Conservation (phyloP, 2,113 vertebrate genomes). For the Sakesphorus luctuosus region DNA sequence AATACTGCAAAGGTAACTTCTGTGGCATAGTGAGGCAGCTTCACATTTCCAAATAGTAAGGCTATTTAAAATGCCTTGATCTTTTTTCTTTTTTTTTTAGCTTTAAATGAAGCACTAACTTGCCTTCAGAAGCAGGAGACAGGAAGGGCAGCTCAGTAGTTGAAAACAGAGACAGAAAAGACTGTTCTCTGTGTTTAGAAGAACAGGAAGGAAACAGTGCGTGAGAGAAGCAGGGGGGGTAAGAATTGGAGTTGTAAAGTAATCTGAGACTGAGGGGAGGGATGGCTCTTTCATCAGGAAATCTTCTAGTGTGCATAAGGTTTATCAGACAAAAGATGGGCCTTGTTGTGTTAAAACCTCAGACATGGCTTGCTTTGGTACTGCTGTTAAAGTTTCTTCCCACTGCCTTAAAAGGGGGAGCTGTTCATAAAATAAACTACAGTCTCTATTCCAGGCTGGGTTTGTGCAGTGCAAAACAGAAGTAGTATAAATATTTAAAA, state of each 20-base stretch:
- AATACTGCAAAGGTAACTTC: not conserved
- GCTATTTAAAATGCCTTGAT: not conserved
- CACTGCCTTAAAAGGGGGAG: not conserved
- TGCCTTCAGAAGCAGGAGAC: not conserved
- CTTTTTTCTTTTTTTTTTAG: not conserved
- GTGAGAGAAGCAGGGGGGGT: not conserved
- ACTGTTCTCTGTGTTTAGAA: not conserved
- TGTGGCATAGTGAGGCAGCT: not conserved
- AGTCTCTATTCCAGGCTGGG: not conserved
- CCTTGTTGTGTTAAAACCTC: not conserved
- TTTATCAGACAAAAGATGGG: not conserved
- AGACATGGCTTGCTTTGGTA: not conserved
- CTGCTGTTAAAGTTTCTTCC: not conserved
- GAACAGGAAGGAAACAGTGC: slow-evolving; percentile 24
- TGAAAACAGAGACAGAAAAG: not conserved
- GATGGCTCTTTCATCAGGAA: not conserved
- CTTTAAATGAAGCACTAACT: not conserved
- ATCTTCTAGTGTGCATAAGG: not conserved
- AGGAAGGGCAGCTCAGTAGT: not conserved
- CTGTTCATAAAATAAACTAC: not conserved
- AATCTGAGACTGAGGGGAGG: not conserved
- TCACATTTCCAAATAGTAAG: not conserved
- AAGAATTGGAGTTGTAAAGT: not conserved
- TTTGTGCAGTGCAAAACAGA: not conserved
- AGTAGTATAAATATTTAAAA: not conserved